A percentile compares a stretch with the other conserved stretches of the same genome.
Conservation (phyloP, 2,797 vertebrate genomes). For the Ceryle rudis region DNA sequence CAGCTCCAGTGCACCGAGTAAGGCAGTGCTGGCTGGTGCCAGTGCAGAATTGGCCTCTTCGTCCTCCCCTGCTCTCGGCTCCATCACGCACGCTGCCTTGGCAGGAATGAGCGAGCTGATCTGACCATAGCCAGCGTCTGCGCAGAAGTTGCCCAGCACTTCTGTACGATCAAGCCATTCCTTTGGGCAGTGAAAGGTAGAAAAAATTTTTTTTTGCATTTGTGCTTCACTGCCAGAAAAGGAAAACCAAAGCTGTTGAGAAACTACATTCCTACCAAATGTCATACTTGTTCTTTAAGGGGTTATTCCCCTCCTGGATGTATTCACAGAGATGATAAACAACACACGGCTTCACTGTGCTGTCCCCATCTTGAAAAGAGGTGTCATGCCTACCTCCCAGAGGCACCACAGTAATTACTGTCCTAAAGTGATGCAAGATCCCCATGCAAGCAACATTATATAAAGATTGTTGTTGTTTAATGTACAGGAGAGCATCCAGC, state of each 20-base stretch:
- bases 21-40: neutral
- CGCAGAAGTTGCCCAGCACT: neutral
- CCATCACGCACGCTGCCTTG: accelerated
- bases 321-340: slow-evolving; percentile 13
- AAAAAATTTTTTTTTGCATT: neutral
- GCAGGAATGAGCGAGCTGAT: neutral
- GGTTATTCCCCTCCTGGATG: neutral
- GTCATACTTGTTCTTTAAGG: neutral
- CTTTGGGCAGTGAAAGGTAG: neutral
- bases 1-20: neutral
- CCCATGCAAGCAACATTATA: accelerated
- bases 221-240: neutral
- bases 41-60: neutral
- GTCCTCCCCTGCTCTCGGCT: neutral
- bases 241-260: neutral
- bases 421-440: neutral
- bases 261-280: neutral
- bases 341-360: neutral
- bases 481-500: neutral
- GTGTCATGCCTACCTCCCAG: neutral
- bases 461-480: neutral
- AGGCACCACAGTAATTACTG: neutral
- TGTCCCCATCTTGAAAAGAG: neutral
- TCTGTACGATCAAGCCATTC: neutral
- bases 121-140: neutral